These are phyloP conservation scores for Synergus japonicus DNA, from an alignment of 2,888 invertebrate genomes.

Conservation along the genomic window DNA sequence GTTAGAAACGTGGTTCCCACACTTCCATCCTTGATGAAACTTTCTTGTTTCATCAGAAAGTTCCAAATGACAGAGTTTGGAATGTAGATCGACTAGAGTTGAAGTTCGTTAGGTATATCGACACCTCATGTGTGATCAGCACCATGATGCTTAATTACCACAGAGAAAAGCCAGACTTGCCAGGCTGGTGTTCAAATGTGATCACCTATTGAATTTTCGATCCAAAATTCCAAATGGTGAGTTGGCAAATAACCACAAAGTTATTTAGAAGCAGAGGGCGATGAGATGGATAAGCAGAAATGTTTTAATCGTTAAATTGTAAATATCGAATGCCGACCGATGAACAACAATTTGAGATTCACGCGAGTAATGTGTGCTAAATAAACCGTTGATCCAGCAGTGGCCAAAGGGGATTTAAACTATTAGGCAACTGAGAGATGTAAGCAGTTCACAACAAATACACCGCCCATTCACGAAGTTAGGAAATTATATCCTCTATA, in stretches of 20 bases:
- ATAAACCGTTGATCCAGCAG: slow-evolving; percentile 16
- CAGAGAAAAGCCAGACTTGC: background rate
- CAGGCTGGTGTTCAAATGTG: background rate
- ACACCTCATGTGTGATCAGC: slow-evolving; percentile 19
- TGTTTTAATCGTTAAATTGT: background rate
- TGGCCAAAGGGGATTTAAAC: slow-evolving; percentile 21
- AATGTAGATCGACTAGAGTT: background rate
- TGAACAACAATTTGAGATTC: background rate
- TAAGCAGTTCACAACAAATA: slow-evolving; percentile 23
- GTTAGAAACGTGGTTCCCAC: background rate
- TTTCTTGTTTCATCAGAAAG: background rate
- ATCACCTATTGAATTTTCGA: background rate
- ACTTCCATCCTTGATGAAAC: background rate
- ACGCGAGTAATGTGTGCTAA: slow-evolving; percentile 1
- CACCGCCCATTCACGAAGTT: background rate
- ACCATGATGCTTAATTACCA: background rate
- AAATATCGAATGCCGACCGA: background rate
- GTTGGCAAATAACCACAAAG: background rate
- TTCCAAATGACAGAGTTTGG: background rate
- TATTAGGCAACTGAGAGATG: slow-evolving; percentile 16
- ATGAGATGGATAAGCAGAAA: background rate
- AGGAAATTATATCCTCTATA: slow-evolving; percentile 18
- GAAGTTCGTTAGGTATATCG: background rate
- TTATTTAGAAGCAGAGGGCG: background rate
- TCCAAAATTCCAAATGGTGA: background rate